Evolutionary conservation across 2,113 vertebrate species (phyloP).

Genomic region (Psilopsiagon aurifrons): DNA sequence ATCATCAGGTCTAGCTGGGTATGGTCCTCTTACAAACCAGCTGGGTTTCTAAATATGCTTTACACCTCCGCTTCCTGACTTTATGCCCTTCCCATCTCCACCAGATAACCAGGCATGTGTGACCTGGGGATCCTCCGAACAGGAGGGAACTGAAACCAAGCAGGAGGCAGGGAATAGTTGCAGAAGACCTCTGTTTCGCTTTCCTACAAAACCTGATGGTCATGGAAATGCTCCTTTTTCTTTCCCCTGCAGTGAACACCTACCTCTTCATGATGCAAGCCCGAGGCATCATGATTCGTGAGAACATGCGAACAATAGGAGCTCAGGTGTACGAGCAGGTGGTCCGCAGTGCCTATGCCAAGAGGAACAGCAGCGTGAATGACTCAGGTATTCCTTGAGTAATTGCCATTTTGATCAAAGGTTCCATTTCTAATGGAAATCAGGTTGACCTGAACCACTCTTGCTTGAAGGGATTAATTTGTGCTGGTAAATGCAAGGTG

Average conservation of each 20-base stretch:
- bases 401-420: background rate
- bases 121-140: background rate
- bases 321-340: slow-evolving; percentile 96
- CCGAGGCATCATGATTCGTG: slow-evolving; percentile 89
- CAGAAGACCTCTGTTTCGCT: background rate
- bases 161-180: background rate
- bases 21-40: background rate
- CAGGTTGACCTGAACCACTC: background rate
- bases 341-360: slow-evolving; percentile 89
- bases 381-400: slow-evolving; percentile 84
- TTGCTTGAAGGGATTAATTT: background rate
- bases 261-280: slow-evolving; percentile 99
- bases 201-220: background rate
- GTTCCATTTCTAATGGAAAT: background rate
- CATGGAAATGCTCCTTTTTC: background rate
- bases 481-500: background rate
- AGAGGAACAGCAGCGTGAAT: slow-evolving; percentile 84
- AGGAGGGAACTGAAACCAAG: background rate
- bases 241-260: slow-evolving; percentile 87
- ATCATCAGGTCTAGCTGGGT: background rate
- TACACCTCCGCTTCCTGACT: fast-evolving
- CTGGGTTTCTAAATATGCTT: background rate
- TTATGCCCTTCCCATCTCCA: background rate
- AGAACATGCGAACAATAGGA: slow-evolving; percentile 92
- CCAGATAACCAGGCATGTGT: fast-evolving